A percentile compares a stretch with the other conserved stretches of the same genome.
These are phyloP conservation scores for Pogonocichla stellata DNA, from an alignment of 2,113 vertebrate genomes.

Conservation along the genomic window DNA sequence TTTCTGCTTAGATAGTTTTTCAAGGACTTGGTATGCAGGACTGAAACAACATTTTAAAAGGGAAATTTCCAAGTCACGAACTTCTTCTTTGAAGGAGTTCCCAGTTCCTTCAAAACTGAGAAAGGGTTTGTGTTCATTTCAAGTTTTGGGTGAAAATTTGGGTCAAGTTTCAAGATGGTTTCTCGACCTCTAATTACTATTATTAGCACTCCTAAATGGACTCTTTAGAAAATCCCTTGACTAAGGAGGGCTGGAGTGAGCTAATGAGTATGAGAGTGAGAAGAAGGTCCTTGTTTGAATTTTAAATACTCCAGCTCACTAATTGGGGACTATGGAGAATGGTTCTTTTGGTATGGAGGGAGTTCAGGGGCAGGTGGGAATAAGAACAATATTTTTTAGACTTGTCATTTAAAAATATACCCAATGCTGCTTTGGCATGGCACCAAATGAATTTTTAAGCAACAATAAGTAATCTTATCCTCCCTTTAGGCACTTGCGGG, in stretches of 20 bases:
- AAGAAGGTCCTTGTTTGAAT: constrained; percentile 63
- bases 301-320: constrained; percentile 62
- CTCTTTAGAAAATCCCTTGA: constrained; percentile 68
- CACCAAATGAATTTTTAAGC: constrained; percentile 46
- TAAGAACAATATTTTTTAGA: constrained; percentile 59
- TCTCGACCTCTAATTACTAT: constrained; percentile 73
- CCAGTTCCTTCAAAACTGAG: constrained; percentile 33
- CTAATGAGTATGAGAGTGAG: constrained; percentile 69
- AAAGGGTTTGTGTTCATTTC: constrained; percentile 58
- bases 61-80: constrained; percentile 51
- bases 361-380: constrained; percentile 45
- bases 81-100: constrained; percentile 44
- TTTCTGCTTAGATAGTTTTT: constrained; percentile 47
- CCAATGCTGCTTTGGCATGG: constrained; percentile 22
- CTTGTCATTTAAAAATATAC: constrained; percentile 58
- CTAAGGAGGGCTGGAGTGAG: constrained; percentile 62
- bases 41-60: constrained; percentile 50
- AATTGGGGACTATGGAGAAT: constrained; percentile 47
- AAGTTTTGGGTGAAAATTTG: constrained; percentile 69
- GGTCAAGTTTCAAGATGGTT: constrained; percentile 73
- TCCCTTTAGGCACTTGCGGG: constrained; percentile 7
- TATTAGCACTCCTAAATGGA: constrained; percentile 66
- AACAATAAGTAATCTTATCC: constrained; percentile 56
- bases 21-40: constrained; percentile 17
- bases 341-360: not conserved